A percentile compares a stretch with the other conserved stretches of the same genome.
Conservation (phyloP, 2,888 invertebrate species). For the Pheosia gnoma region DNA sequence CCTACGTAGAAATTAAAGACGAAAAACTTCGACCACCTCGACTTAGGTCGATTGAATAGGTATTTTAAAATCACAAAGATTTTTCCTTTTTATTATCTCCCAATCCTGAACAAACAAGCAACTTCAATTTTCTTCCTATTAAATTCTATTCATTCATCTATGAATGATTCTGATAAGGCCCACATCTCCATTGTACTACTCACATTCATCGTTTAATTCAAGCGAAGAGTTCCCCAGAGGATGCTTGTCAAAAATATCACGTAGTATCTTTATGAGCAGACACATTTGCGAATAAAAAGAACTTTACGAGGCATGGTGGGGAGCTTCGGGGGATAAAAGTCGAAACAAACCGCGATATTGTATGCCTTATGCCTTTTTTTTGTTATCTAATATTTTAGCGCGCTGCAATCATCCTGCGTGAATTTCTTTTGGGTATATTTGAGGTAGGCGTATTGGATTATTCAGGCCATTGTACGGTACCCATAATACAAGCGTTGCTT, state of each 20-base stretch:
- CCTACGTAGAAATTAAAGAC: too few species aligned
- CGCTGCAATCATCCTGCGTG: constrained; percentile 33
- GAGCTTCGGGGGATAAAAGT: constrained; percentile 50
- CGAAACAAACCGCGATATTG: constrained; percentile 60
- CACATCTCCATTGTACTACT: constrained; percentile 26
- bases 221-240: constrained; percentile 40
- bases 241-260: constrained; percentile 76
- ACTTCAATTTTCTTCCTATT: too few species aligned
- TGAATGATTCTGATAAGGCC: neutral
- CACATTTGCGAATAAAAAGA: constrained; percentile 76
- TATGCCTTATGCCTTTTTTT: constrained; percentile 60
- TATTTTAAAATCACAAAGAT: too few species aligned
- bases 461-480: constrained; percentile 1
- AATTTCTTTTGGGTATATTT: constrained; percentile 19
- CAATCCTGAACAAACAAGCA: too few species aligned
- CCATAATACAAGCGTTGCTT: too few species aligned
- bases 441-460: constrained; percentile 11
- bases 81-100: too few species aligned
- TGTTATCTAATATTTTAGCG: constrained; percentile 58
- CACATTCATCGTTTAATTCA: constrained; percentile 52
- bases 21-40: too few species aligned
- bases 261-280: constrained; percentile 70
- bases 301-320: constrained; percentile 59
- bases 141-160: too few species aligned
- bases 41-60: too few species aligned